These are phyloP conservation scores for Agriopis marginaria DNA, from an alignment of 2,888 invertebrate genomes.

Conservation along the genomic window DNA sequence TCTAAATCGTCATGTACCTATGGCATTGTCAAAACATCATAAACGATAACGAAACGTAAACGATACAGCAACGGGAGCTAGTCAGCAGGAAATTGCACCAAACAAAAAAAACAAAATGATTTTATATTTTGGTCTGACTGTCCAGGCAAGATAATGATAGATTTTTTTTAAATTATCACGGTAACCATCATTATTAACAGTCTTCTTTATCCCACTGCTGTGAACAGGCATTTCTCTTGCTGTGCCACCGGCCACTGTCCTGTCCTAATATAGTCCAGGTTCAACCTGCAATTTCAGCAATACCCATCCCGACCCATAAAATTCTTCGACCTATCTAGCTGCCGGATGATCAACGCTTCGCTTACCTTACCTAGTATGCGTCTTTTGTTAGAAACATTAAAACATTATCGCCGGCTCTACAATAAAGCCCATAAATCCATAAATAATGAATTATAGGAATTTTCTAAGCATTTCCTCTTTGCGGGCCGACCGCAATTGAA, in stretches of 20 bases:
- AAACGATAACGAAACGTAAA: not conserved
- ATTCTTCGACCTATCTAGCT: too few relatives aligned
- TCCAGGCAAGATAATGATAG: not conserved
- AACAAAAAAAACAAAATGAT: not conserved
- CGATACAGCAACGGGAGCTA: not conserved
- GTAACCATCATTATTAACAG: too few relatives aligned
- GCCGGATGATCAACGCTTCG: too few relatives aligned
- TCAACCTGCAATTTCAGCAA: too few relatives aligned
- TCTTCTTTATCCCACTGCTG: too few relatives aligned
- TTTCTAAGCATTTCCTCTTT: constrained; percentile 19
- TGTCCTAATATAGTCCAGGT: too few relatives aligned
- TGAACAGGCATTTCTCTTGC: too few relatives aligned
- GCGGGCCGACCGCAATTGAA: constrained; percentile 10
- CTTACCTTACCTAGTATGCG: too few relatives aligned
- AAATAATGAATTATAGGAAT: constrained; percentile 11
- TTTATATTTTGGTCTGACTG: not conserved
- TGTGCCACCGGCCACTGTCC: too few relatives aligned
- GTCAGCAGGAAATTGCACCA: not conserved
- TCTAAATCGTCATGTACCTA: constrained; percentile 3
- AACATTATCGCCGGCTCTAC: not conserved
- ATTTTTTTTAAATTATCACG: not conserved
- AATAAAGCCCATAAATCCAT: constrained; percentile 13
- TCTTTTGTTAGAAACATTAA: too few relatives aligned
- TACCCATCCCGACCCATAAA: too few relatives aligned
- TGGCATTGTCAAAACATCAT: constrained; percentile 1